Percentiles rank a stretch among this genome's conserved stretches.
Evolutionary conservation across 2,888 invertebrate species (phyloP).

Genomic region (Escarpia spicata): DNA sequence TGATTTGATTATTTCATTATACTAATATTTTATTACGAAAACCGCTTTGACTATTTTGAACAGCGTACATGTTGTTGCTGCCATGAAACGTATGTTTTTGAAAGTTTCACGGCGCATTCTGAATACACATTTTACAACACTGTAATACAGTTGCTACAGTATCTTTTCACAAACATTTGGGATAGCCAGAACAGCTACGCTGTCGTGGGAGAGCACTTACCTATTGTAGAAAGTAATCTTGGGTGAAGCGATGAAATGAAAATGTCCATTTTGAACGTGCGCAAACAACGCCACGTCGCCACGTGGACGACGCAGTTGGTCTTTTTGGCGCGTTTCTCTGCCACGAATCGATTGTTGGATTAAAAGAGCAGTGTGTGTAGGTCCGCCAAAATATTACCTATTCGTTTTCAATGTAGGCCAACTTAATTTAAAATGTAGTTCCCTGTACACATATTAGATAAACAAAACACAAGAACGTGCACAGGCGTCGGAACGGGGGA

Average conservation of each 20-base stretch:
- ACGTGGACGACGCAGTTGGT: neutral
- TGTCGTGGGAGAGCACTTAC: neutral
- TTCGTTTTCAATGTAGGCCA: no score
- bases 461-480: no score
- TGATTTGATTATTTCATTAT: neutral
- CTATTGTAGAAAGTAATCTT: neutral
- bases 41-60: neutral
- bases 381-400: no score
- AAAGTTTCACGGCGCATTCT: neutral
- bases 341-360: neutral
- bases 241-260: neutral
- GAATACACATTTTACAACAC: neutral
- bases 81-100: neutral
- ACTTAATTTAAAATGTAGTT: no score
- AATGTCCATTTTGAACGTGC: slow-evolving; percentile 1
- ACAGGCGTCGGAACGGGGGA: no score
- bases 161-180: neutral
- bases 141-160: neutral
- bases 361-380: neutral
- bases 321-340: neutral
- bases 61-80: neutral
- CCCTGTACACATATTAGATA: no score
- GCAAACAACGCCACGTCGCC: neutral
- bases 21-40: neutral
- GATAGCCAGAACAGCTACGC: neutral